phyloP scores from a whole-genome alignment of 1,140 invertebrate species.

The Trichomalopsis sarcophagae region DNA sequence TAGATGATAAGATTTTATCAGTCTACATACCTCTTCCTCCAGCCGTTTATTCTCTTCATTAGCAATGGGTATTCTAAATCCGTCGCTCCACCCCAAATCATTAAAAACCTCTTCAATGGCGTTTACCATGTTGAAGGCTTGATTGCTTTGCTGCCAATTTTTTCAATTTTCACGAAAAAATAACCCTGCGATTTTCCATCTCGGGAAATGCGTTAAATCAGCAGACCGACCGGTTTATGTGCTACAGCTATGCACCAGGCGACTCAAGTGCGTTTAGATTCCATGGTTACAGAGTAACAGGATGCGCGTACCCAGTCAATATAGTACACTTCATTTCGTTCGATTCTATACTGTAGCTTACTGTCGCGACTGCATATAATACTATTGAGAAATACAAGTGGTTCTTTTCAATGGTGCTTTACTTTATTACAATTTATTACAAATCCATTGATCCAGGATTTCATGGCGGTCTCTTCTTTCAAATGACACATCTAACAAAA shows the following conservation, averaged over 20 bases:
- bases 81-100: constrained; percentile 82
- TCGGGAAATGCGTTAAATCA: neutral
- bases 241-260: neutral
- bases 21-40: constrained; percentile 75
- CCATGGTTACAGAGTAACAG: constrained; percentile 43
- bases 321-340: neutral
- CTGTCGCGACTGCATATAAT: no score
- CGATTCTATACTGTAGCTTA: neutral
- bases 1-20: no score
- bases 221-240: neutral
- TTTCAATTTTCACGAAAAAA: neutral
- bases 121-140: constrained; percentile 59
- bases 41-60: constrained; percentile 82
- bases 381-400: no score
- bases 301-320: constrained; percentile 6
- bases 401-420: no score
- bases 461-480: no score
- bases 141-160: neutral
- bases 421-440: no score
- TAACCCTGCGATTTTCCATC: neutral
- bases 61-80: constrained; percentile 83
- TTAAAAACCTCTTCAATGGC: constrained; percentile 78
- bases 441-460: no score
- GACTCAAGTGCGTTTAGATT: neutral
- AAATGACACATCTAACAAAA: no score